Base-by-base conservation (phyloP, 2,888 invertebrate genomes). In the Allacma fusca region DNA sequence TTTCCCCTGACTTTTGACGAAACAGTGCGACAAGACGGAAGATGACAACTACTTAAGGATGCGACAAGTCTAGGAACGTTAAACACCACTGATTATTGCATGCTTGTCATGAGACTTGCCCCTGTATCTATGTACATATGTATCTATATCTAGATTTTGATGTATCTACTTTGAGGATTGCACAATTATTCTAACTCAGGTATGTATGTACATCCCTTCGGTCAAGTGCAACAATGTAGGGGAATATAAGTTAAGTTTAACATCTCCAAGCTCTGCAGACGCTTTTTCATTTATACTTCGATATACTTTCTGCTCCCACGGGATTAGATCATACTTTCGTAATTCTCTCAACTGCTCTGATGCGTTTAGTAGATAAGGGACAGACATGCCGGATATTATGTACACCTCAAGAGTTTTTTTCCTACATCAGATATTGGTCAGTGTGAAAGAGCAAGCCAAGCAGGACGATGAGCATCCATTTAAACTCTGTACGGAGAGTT, bases 141-240 rank as follows among this genome's bases (percentile, higher is more conserved):
- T n/a, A n/a, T n/a, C n/a, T n/a, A n/a, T n/a, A n/a, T n/a, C n/a
- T n/a, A n/a, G n/a, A n/a, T n/a, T n/a, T n/a, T n/a, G n/a, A n/a
- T n/a, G n/a, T n/a, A n/a, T n/a, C n/a, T n/a, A n/a, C n/a, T n/a
- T n/a, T n/a, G n/a, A n/a, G n/a, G n/a, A n/a, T n/a, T n/a, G n/a
- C n/a, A n/a, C n/a, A n/a, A n/a, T n/a, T n/a, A n/a, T n/a, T 59
- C 23, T 7, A 7, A 67, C 29, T 67, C 28, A 5, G 26, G 19
- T 67, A 57, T 71, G 50, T 72, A n/a, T 29, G 21, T 19, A 59
- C 59, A 29, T 59, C 72, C 72, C 72, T 28, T 57, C 72, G 72
- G 72, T 72, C 72, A 72, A 59, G 69, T 69, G 69, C 69, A 69
- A 43, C 70, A 70, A 70, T 44, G 70, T 26, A 70, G 50, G 70